Evolutionary conservation across 2,797 vertebrate genomes (phyloP), one percentile per base, ranked within the genome.

Genomic region (Tapera naevia): DNA sequence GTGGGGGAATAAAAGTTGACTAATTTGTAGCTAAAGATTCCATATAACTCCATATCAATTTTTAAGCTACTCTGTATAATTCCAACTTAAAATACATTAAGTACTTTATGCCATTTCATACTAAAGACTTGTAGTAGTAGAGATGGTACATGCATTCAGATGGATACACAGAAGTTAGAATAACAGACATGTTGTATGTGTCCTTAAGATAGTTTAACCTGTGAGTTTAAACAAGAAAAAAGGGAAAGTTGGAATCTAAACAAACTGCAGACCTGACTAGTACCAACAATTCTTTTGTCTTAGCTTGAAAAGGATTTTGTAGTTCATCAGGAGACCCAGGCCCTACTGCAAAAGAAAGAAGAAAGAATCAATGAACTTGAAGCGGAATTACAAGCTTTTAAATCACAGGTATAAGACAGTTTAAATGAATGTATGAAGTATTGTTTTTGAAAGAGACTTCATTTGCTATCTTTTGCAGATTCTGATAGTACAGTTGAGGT

Each of bases 301-400:
- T 91, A 99, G 99, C 98, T 99, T 97, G 99, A 99, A 91, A 99
- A 99, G 96, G 99, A 99, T 97, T 99, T 99, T 97, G 95, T 99
- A 45, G 97, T 97, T 96, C 98, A 99, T 95, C 99, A 99, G 96
- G 99, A 99, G 97, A 98, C 98, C n/a, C 98, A 99, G 94, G 98
- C 98, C 71, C 98, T 99, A 81, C 96, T 99, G 94, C 97, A 98
- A 76, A 99, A 99, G 97, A 98, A 96, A 93, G 99, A 99, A 88
- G 98, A 99, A 95, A 98, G 98, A 97, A 98, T 99, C 95, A 97
- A 89, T 95, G 98, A 98, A 95, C 98, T 99, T 95, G 98, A 99
- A 98, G 97, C 97, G 81, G 98, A 99, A 97, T 97, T 99, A 75
- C 98, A 98, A 95, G 98, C 98, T 96, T 99, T 98, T 97, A 99